phyloP scores from a whole-genome alignment of 2,797 vertebrate species.

The Falco novaeseelandiae region DNA sequence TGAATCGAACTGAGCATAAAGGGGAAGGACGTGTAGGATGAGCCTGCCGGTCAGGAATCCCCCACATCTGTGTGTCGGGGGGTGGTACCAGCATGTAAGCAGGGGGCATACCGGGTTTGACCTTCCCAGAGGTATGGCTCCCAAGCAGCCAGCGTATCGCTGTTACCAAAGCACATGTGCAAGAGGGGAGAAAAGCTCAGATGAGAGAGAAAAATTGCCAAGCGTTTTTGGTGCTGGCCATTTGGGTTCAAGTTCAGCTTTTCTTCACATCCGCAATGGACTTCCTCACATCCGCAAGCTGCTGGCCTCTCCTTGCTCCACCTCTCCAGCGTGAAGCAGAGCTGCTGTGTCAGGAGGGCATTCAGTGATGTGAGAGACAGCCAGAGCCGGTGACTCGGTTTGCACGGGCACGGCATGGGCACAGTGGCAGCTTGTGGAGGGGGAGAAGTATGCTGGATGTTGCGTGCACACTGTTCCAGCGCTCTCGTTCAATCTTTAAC shows the following conservation, averaged over 20 bases:
- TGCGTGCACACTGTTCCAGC: too few species aligned
- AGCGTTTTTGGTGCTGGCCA: background rate
- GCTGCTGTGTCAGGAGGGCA: background rate
- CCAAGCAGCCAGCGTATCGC: accelerated
- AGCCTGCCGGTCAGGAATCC: background rate
- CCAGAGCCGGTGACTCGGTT: accelerated
- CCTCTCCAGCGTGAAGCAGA: background rate
- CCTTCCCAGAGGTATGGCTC: accelerated
- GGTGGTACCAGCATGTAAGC: too few species aligned
- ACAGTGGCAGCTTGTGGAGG: accelerated
- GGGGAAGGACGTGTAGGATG: background rate
- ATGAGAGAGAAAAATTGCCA: background rate
- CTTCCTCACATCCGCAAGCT: background rate
- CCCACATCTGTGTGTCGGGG: accelerated
- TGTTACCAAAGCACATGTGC: accelerated
- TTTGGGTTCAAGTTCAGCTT: background rate
- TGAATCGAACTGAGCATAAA: background rate
- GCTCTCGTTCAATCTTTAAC: background rate
- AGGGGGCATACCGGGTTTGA: accelerated
- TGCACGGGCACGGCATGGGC: accelerated
- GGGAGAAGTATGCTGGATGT: accelerated
- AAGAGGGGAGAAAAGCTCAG: background rate
- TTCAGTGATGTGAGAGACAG: background rate
- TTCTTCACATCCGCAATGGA: background rate
- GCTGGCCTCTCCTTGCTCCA: background rate